phyloP scores from a whole-genome alignment of 2,888 invertebrate species.

The Ypsolopha sequella region DNA sequence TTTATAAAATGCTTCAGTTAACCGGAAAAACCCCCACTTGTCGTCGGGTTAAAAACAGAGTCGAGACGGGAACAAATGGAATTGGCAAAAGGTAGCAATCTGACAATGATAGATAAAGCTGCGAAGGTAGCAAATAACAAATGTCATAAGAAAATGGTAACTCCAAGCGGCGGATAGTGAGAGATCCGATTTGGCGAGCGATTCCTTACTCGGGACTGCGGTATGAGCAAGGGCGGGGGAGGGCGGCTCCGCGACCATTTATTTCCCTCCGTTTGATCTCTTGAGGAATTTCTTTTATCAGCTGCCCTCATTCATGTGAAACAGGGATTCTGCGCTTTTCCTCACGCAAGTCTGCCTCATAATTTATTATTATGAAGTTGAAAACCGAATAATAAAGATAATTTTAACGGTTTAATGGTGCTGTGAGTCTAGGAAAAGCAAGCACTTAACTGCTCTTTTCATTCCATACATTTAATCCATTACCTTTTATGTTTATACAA shows the following conservation, averaged over 20 bases:
- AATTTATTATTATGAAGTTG: conserved; percentile 20
- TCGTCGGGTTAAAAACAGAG: conserved; percentile 7
- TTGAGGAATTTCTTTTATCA: conserved; percentile 44
- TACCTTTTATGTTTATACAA: neutral
- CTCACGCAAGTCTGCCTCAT: conserved; percentile 14
- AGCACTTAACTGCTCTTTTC: conserved; percentile 7
- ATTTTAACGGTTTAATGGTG: conserved; percentile 18
- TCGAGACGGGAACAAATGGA: conserved; percentile 7
- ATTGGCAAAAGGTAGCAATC: conserved; percentile 17
- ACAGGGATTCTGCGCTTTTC: conserved; percentile 16
- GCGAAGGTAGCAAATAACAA: conserved; percentile 36
- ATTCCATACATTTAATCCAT: conserved; percentile 1
- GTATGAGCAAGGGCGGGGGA: conserved; percentile 11
- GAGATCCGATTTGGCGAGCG: conserved; percentile 21
- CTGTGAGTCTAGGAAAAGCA: neutral
- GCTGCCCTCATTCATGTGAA: conserved; percentile 39
- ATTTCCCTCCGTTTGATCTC: conserved; percentile 41
- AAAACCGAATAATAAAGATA: conserved; percentile 13
- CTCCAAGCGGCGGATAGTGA: conserved; percentile 20
- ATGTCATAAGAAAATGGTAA: conserved; percentile 39
- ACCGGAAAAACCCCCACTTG: neutral
- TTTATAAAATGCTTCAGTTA: conserved; percentile 1
- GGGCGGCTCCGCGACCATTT: conserved; percentile 24
- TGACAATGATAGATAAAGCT: conserved; percentile 42
- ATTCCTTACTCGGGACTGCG: conserved; percentile 7